Base-by-base conservation (phyloP, 1,140 invertebrate species). In the Procambarus clarkii region DNA sequence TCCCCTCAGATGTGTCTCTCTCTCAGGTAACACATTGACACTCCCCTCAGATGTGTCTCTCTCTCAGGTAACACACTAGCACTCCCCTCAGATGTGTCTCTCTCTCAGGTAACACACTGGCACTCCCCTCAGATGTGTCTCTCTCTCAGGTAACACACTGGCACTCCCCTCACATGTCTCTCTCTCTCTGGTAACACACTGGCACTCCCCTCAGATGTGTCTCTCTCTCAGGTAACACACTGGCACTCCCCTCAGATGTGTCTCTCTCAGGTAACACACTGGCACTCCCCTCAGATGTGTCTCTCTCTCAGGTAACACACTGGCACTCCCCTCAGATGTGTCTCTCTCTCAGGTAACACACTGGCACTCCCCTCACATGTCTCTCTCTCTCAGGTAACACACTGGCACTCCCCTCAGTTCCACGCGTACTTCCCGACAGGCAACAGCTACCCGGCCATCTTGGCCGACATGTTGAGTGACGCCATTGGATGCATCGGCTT, bases 361-460 rank as follows among this genome's bases (percentile, higher is more conserved):
- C 94, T 99, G 98, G 98, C 98, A 99, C 94, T 97, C 97, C 94
- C 97, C 98, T 0, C 97, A 98, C n/a, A n/a, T n/a, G n/a, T n/a
- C n/a, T n/a, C 0, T 64, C 34, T 81, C n/a, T 45, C 44, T 4
- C 89, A 93, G 82, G 94, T 96, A 0, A 99, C 98, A 5, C 98
- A 99, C 94, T 99, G 98, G 98, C 98, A 99, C 94, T 97, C 97
- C 94, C 97, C 98, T 0, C 97, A 98, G 94, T 99, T 99, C 95
- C 98, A 99, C 94, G 98, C 99, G 2, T 99, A 99, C 95, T 99
- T 98, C 95, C 98, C 99, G 0, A 99, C 98, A 0, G 98, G 97
- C 11, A 98, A 98, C 95, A 99, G 98, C 0, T 99, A 99, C 94
- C 98, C 99, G 0, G 96, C 98, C 2, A 96, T 99, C 71, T 97